These are phyloP conservation scores for Lepidocyrtoides sp. DNA, from an alignment of 2,888 invertebrate genomes.

Conservation along the genomic window DNA sequence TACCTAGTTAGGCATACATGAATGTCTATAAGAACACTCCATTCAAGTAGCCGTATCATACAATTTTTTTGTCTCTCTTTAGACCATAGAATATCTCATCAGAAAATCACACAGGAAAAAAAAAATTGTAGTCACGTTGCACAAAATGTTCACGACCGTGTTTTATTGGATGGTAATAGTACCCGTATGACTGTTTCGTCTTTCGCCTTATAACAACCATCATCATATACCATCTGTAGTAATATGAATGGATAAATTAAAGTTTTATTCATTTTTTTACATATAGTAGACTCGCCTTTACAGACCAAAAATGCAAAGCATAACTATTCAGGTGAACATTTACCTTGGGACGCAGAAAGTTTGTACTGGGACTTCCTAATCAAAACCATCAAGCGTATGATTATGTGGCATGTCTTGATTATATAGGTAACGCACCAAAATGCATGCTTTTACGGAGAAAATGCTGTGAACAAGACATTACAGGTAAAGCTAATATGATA, in stretches of 20 bases:
- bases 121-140: slow-evolving; percentile 68
- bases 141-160: slow-evolving; percentile 65
- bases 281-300: neutral
- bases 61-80: neutral
- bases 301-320: neutral
- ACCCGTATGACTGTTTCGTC: slow-evolving; percentile 63
- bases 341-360: slow-evolving; percentile 19
- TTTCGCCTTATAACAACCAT: too few relatives aligned
- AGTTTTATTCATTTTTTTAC: neutral
- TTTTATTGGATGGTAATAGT: slow-evolving; percentile 65
- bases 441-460: neutral
- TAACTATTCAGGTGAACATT: slow-evolving; percentile 28
- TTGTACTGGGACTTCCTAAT: slow-evolving; percentile 8
- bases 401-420: slow-evolving; percentile 36
- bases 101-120: slow-evolving; percentile 34
- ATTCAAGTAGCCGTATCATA: neutral
- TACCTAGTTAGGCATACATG: neutral
- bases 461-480: slow-evolving; percentile 16
- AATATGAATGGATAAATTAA: slow-evolving; percentile 17
- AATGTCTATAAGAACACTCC: neutral
- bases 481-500: neutral
- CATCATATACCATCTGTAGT: neutral
- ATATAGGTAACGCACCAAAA: neutral
- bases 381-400: neutral
- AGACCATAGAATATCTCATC: slow-evolving; percentile 34